Conservation (phyloP, 64 coral and sea anemone genomes). For the Pocillopora verrucosa region DNA sequence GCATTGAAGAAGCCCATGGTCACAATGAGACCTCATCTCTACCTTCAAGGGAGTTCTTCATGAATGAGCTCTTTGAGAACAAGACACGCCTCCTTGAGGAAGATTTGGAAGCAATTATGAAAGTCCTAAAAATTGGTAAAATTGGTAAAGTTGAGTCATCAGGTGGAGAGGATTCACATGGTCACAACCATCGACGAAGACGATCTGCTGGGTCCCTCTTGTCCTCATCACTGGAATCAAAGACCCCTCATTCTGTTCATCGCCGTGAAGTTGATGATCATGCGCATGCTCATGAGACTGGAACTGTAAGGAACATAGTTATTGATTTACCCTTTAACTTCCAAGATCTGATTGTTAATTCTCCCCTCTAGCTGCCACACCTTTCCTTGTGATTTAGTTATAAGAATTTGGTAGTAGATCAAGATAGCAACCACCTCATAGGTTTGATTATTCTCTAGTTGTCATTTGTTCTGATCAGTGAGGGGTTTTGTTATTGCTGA, state of each 20-base stretch:
- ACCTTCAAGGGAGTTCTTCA: constrained; percentile 68
- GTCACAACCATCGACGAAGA: constrained; percentile 43
- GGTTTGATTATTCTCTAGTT: no score
- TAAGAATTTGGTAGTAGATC: no score
- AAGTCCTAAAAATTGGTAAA: constrained; percentile 60
- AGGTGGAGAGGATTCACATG: background rate
- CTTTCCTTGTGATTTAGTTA: no score
- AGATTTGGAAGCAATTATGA: constrained; percentile 35
- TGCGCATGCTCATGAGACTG: background rate
- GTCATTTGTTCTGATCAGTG: no score
- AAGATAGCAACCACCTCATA: no score
- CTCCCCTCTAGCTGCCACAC: no score
- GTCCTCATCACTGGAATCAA: background rate
- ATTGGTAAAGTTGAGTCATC: constrained; percentile 29
- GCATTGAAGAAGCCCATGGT: constrained; percentile 62
- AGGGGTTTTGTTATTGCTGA: no score
- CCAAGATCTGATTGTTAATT: background rate
- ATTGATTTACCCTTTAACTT: background rate
- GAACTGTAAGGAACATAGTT: background rate
- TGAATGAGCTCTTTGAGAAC: constrained; percentile 58
- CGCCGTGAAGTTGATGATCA: constrained; percentile 14
- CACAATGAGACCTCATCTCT: constrained; percentile 26
- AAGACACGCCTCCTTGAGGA: constrained; percentile 50
- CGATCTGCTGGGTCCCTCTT: constrained; percentile 5
- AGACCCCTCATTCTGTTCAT: background rate